Percentiles rank a stretch among this genome's conserved stretches.
phyloP scores from a whole-genome alignment of 2,888 invertebrate genomes.

The Apamea anceps region DNA sequence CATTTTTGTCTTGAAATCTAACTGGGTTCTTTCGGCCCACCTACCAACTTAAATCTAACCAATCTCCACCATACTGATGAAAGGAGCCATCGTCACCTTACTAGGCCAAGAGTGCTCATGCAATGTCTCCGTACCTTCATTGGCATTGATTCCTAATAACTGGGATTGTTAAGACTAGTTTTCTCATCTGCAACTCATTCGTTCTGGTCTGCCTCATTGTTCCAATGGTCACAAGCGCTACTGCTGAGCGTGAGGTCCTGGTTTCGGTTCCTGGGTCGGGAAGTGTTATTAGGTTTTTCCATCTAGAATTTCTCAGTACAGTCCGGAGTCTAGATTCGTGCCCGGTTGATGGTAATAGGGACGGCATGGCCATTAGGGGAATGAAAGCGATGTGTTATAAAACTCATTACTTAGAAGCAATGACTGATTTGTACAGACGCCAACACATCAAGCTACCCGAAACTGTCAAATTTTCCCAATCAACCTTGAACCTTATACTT shows the following conservation, averaged over 20 bases:
- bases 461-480: no score
- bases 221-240: neutral
- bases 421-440: neutral
- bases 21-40: neutral
- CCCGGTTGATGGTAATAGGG: neutral
- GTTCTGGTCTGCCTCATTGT: neutral
- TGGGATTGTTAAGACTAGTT: neutral
- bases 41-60: neutral
- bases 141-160: neutral
- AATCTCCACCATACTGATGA: neutral
- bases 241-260: no score
- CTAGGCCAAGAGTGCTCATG: neutral
- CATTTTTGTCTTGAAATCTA: neutral
- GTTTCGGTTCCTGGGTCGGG: no score
- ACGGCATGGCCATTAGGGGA: neutral
- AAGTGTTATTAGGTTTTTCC: no score
- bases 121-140: neutral
- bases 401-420: neutral
- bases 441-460: no score
- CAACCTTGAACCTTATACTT: no score
- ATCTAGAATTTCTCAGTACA: neutral
- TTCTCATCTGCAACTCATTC: neutral
- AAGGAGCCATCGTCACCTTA: neutral
- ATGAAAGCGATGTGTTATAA: neutral
- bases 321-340: neutral